Evolutionary conservation across 2,888 invertebrate genomes (phyloP).

Genomic region (Limulus polyphemus): DNA sequence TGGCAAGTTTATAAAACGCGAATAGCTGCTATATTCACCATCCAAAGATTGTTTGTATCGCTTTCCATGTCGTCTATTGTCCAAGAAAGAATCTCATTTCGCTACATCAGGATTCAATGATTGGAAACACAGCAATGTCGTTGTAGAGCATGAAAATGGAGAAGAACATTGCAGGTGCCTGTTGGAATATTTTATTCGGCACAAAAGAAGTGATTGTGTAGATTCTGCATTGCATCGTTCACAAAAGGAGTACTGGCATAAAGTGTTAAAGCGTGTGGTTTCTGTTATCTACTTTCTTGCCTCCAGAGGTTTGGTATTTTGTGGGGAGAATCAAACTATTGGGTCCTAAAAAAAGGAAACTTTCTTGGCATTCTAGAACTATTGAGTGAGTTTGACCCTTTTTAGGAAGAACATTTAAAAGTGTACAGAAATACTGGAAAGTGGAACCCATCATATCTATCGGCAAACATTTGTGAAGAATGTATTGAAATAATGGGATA

Average conservation of each 20-base stretch:
- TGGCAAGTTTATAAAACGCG: no score
- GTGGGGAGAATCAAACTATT: constrained; percentile 29
- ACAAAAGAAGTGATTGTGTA: not conserved
- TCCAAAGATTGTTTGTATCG: not conserved
- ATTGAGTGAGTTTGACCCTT: constrained; percentile 31
- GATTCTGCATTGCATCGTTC: not conserved
- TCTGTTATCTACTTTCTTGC: constrained; percentile 23
- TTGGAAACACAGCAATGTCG: not conserved
- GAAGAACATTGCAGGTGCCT: no score
- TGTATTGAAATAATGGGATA: constrained; percentile 23
- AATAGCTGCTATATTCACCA: not conserved
- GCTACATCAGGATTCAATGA: constrained; percentile 1
- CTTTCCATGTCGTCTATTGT: not conserved
- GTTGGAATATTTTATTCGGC: no score
- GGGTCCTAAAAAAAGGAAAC: constrained; percentile 29
- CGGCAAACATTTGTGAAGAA: constrained; percentile 31
- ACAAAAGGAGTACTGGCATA: not conserved
- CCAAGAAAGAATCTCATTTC: not conserved
- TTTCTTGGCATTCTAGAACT: constrained; percentile 30
- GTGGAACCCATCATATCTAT: constrained; percentile 29
- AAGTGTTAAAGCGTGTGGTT: constrained; percentile 1
- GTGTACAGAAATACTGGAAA: constrained; percentile 29
- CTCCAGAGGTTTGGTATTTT: constrained; percentile 28
- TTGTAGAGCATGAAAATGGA: constrained; percentile 1
- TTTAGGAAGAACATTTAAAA: constrained; percentile 28